Base-by-base conservation (phyloP, 2,113 vertebrate genomes). In the Erythrocercus mccallii region DNA sequence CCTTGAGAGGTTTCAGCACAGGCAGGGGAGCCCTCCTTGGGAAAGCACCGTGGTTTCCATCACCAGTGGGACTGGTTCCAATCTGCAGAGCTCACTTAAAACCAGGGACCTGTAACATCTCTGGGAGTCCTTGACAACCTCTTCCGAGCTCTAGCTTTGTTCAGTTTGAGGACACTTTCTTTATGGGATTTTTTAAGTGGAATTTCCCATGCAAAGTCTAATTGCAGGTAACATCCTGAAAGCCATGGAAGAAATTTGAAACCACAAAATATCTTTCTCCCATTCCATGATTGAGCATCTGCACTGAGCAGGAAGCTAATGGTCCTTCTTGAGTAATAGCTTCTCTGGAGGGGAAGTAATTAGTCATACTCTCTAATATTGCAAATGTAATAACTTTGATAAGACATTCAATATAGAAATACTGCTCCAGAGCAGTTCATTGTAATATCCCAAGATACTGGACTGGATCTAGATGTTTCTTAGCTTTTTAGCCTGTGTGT, bases 361-460 rank as follows among this genome's bases (percentile, higher is more conserved):
- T 97, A 96, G 93, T 93, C 38, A 74, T 71, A 42, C 33, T 71
- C 88, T 64, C 66, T 77, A 94, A 96, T 92, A 97, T 58, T 64
- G 38, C 62, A 81, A 96, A 88, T 79, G 76, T 88, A 95, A 68
- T 62, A 48, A 81, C 48, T 90, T 80, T 45, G 48, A 53, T 86
- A 66, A 92, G 92, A 84, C 91, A 88, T 2, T 54, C 65, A 94
- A 86, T 89, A 60, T 15, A 70, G 90, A 95, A 95, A 79, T 61
- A 80, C 82, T 84, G 47, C 93, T 97, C 66, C 78, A 86, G 54
- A 81, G 60, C 25, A 70, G 65, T 81, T 81, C 25, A 72, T 35
- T 66, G 11, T 73, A 70, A 58, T 50, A 81, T 38, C 20, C 50
- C 56, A 70, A 81, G 33, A 27, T 15, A 18, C 47, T 44, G 18